Conservation (phyloP, 2,797 vertebrate species). For the Pampus argenteus region DNA sequence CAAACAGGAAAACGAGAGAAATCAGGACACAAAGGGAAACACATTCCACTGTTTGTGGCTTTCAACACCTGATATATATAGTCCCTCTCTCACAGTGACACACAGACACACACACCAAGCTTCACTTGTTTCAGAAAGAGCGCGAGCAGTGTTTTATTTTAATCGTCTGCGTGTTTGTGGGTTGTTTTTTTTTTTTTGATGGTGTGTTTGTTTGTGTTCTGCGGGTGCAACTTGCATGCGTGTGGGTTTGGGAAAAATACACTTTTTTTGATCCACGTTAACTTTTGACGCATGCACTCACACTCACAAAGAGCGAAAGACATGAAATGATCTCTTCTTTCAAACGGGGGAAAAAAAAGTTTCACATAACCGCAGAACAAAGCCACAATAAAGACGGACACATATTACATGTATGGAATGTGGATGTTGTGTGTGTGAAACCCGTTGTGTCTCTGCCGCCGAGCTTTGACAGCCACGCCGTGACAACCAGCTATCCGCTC, state of each 20-base stretch:
- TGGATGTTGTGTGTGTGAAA: conserved; percentile 61
- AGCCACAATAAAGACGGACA: conserved; percentile 21
- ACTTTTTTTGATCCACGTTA: conserved; percentile 20
- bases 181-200: conserved; percentile 5
- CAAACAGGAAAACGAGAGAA: conserved; percentile 69
- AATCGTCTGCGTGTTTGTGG: conserved; percentile 16
- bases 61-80: conserved; percentile 48
- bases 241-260: conserved; percentile 35
- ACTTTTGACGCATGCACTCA: conserved; percentile 1
- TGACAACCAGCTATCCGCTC: conserved; percentile 28
- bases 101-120: not conserved
- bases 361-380: conserved; percentile 29
- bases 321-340: conserved; percentile 2
- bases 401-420: conserved; percentile 47
- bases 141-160: conserved; percentile 1
- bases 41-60: conserved; percentile 64
- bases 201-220: conserved; percentile 14
- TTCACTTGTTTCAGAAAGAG: conserved; percentile 15
- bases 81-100: conserved; percentile 9
- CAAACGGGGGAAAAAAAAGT: too few species aligned
- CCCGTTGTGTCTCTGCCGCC: conserved; percentile 2
- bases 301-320: not conserved
- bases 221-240: too few species aligned
- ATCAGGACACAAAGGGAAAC: conserved; percentile 44
- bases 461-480: conserved; percentile 41